These are phyloP conservation scores for Blastobasis lacticolella DNA, from an alignment of 2,888 invertebrate species.

Conservation along the genomic window DNA sequence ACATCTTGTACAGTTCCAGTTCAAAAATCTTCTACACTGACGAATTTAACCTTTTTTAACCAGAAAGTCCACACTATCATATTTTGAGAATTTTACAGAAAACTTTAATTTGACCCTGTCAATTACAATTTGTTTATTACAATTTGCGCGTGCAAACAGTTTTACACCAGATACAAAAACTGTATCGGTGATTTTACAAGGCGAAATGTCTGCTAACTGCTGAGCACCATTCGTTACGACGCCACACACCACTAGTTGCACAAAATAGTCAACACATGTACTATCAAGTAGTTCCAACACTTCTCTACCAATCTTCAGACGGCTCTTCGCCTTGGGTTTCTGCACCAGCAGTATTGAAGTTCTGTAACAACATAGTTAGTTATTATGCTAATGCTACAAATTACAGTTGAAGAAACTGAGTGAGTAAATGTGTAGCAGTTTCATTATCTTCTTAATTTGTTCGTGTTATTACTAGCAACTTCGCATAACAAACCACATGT, in stretches of 20 bases:
- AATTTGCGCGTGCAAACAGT: constrained; percentile 3
- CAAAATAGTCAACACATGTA: constrained; percentile 24
- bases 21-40: too few species aligned
- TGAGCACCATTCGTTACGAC: constrained; percentile 47
- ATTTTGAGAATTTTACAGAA: too few species aligned
- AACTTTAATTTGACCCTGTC: too few species aligned
- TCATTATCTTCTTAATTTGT: too few species aligned
- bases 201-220: constrained; percentile 1
- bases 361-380: constrained; percentile 30
- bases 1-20: too few species aligned
- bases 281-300: constrained; percentile 27
- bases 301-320: constrained; percentile 71
- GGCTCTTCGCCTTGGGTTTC: constrained; percentile 54
- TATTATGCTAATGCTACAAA: too few species aligned
- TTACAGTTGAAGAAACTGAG: too few species aligned
- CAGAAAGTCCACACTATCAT: too few species aligned
- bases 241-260: constrained; percentile 45
- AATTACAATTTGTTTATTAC: not conserved
- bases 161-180: constrained; percentile 5
- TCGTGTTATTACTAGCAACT: too few species aligned
- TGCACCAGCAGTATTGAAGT: constrained; percentile 42
- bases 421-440: too few species aligned
- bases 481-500: too few species aligned
- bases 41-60: not conserved
- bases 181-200: not conserved